Base-by-base conservation (phyloP, 2,113 vertebrate species). In the Numenius arquata region DNA sequence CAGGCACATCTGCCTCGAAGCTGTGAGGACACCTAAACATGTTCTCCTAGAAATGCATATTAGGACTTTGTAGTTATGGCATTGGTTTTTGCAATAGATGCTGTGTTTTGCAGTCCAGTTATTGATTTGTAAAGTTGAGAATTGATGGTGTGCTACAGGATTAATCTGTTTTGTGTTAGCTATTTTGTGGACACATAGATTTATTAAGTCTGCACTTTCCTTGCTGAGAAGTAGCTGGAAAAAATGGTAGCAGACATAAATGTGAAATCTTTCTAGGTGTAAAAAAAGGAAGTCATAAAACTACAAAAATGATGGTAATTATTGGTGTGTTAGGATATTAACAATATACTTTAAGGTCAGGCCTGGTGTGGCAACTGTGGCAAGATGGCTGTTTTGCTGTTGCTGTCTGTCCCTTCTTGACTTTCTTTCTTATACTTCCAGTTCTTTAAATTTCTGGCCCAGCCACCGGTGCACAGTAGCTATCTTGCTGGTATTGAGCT, bases 111-210 rank as follows among this genome's bases (percentile, higher is more conserved):
- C 40, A 70, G 45, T 74, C 55, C 40, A 40, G 50, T 27, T 68
- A 75, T 40, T 38, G 48, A 70, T 91, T 66, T 82, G 29, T 59
- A 96, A 93, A 90, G 41, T 32, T 67, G 87, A 96, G 59, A 94
- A 94, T 61, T 93, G 63, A 65, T 73, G 43, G 45, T 41, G 34
- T 81, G 92, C 93, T 96, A 63, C 50, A 94, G 70, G 70, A 73
- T 94, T 96, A 90, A 78, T 96, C 59, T 86, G 53, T 75, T 81
- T 34, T 73, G 43, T 18, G 2, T 66, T 90, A 88, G 26, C 12
- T 71, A 5, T 59, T 66, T 83, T 84, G 68, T 55, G 45, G 45
- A 77, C 59, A 43, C 0, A 1, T 12, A 82, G 52, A 65, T 85
- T 82, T 74, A 83, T 41, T 56, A 79, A 85, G 22, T 32, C 25